phyloP scores from a whole-genome alignment of 37 sponge, comb jelly and placozoan species.

The Chondrosia reniformis region DNA sequence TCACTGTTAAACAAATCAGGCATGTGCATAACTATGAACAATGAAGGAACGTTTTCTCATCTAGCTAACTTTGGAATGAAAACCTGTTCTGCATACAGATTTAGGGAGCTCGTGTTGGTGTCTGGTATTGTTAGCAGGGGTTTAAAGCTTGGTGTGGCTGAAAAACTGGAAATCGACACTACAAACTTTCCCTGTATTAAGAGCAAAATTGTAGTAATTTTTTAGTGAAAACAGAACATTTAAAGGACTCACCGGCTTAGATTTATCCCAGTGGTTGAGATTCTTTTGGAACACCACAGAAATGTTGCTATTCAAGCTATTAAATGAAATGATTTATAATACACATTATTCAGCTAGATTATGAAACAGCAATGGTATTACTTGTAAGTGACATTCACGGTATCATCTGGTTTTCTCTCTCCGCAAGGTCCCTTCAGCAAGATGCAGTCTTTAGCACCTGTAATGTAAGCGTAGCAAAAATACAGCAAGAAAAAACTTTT shows the following conservation, averaged over 20 bases:
- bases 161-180: slow-evolving; percentile 3
- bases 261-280: slow-evolving; percentile 63
- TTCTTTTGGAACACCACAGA: slow-evolving; percentile 81
- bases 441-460: slow-evolving; percentile 63
- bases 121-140: neutral
- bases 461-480: neutral
- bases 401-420: slow-evolving; percentile 28
- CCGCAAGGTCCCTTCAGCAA: slow-evolving; percentile 34
- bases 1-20: neutral
- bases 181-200: slow-evolving; percentile 8
- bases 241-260: slow-evolving; percentile 29
- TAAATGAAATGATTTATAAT: too few relatives aligned
- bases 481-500: neutral
- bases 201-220: neutral
- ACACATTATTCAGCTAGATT: neutral
- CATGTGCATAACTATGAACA: neutral
- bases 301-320: slow-evolving; percentile 36
- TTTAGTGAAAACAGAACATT: neutral
- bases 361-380: slow-evolving; percentile 6
- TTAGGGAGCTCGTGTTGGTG: slow-evolving; percentile 27
- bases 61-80: slow-evolving; percentile 30
- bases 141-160: neutral
- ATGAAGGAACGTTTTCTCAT: neutral
- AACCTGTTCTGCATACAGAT: slow-evolving; percentile 20
- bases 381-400: slow-evolving; percentile 23